Base-by-base conservation (phyloP, 1,140 invertebrate species). In the silkworm (Bombyx mori) region DNA sequence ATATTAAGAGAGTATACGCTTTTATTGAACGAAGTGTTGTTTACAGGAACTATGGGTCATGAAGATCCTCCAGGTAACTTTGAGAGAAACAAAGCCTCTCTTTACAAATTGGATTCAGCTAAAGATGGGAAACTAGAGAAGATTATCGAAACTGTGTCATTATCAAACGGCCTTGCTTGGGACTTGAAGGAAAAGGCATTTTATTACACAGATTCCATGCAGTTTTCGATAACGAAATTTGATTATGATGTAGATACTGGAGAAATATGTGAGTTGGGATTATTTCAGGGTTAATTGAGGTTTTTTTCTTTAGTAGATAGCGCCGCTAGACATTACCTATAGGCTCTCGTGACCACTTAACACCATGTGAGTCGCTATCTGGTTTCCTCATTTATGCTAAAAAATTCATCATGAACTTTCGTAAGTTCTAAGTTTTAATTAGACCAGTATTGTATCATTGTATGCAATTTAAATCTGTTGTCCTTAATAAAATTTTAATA, bases 111-210 rank as follows among this genome's bases (percentile, higher is more conserved):
- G 1, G 88, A 86, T 10, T 79, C 78, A n/a, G 65, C 68, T 6
- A 55, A 55, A 47, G 26, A 10, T 55, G 8, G 22, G 42, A 86
- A 79, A 35, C 62, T 90, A 18, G 61, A 78, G 49, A 69, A 66
- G 65, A 70, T 79, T 66, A 89, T 56, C 52, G 75, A 65, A 5
- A 47, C 66, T 61, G 89, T 95, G 22, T 86, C 88, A 26, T 92
- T 96, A 43, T 94, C 94, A 35, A 97, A 97, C 75, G 96, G 96
- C 0, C 78, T 97, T 8, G 91, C 91, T 1, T 97, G 96, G 96
- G 92, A 92, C 66, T 72, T 87, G 9, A 90, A 92, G 57, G 90
- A 91, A 59, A 90, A 91, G 44, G 91, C 90, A 47, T 91, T 95
- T 77, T 96, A 94, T 75, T 95, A 94, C 72, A 94, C 94, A 8